These are phyloP conservation scores for Enteromius trimaculatus DNA, from an alignment of 2,797 vertebrate genomes.

Conservation along the genomic window DNA sequence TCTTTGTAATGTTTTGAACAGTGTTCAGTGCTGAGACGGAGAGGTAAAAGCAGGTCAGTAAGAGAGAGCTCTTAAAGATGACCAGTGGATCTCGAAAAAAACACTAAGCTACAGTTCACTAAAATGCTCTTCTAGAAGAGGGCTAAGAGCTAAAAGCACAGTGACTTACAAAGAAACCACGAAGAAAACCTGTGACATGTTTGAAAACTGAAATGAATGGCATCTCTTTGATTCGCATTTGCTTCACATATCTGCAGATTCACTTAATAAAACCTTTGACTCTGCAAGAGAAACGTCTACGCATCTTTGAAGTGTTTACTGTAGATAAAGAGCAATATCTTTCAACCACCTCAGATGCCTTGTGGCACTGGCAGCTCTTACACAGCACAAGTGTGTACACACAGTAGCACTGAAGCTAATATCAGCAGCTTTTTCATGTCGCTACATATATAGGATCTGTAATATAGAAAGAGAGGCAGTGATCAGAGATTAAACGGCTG, in stretches of 20 bases:
- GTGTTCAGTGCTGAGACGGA: background rate
- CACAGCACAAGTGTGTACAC: constrained; percentile 31
- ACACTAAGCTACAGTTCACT: constrained; percentile 16
- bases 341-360: constrained; percentile 37
- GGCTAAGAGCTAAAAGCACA: constrained; percentile 40
- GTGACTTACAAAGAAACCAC: constrained; percentile 26
- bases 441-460: constrained; percentile 33
- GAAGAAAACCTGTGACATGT: constrained; percentile 15
- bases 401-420: constrained; percentile 5
- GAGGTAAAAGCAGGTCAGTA: constrained; percentile 9
- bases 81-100: background rate
- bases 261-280: constrained; percentile 43
- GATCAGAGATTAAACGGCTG: constrained; percentile 18
- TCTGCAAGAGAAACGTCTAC: constrained; percentile 30
- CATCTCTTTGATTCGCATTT: constrained; percentile 38
- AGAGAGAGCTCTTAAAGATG: constrained; percentile 33
- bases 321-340: constrained; percentile 49
- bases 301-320: constrained; percentile 44
- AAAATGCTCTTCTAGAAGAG: constrained; percentile 16
- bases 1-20: background rate
- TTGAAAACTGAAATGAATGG: constrained; percentile 37
- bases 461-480: background rate
- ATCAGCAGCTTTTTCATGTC: constrained; percentile 26
- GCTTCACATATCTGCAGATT: constrained; percentile 17
- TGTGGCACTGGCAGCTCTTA: constrained; percentile 33